A percentile compares a stretch with the other conserved stretches of the same genome.
These are phyloP conservation scores for Cydia pomonella DNA, from an alignment of 1,140 invertebrate genomes.

Conservation along the genomic window DNA sequence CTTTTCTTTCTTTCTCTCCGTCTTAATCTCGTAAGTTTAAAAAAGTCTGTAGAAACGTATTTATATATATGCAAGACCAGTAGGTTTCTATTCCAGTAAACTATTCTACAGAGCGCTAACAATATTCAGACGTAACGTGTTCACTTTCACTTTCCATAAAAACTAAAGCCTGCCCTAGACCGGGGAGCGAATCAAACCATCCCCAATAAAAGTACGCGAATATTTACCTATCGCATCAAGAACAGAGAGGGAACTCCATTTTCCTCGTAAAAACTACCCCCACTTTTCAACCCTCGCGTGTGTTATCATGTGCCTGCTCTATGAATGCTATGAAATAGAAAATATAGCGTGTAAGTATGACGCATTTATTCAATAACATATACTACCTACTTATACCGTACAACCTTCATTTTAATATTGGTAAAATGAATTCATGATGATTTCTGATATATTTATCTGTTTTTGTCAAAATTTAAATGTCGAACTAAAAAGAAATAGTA, in stretches of 20 bases:
- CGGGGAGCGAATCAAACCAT: constrained; percentile 58
- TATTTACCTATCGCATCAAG: constrained; percentile 66
- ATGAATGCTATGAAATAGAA: not conserved
- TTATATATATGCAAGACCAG: not conserved
- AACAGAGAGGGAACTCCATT: constrained; percentile 62
- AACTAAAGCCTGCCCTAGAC: constrained; percentile 12
- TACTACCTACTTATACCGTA: not conserved
- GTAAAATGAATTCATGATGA: no score
- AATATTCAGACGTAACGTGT: not conserved
- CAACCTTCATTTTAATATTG: not conserved
- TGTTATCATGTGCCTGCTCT: constrained; percentile 12
- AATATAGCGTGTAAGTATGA: not conserved
- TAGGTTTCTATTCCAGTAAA: not conserved
- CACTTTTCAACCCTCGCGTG: constrained; percentile 61
- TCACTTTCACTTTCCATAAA: constrained; percentile 13
- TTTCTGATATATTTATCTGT: no score
- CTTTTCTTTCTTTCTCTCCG: no score
- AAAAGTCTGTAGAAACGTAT: not conserved
- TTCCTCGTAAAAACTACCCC: constrained; percentile 73
- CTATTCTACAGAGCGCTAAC: not conserved
- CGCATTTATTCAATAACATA: not conserved
- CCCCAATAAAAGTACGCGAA: constrained; percentile 58
- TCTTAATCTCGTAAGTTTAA: not conserved
- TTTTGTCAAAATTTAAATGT: no score
- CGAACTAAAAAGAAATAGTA: no score